A percentile compares a stretch with the other conserved stretches of the same genome.
Evolutionary conservation across 2,888 invertebrate genomes (phyloP).

Genomic region (Aporophyla lueneburgensis): DNA sequence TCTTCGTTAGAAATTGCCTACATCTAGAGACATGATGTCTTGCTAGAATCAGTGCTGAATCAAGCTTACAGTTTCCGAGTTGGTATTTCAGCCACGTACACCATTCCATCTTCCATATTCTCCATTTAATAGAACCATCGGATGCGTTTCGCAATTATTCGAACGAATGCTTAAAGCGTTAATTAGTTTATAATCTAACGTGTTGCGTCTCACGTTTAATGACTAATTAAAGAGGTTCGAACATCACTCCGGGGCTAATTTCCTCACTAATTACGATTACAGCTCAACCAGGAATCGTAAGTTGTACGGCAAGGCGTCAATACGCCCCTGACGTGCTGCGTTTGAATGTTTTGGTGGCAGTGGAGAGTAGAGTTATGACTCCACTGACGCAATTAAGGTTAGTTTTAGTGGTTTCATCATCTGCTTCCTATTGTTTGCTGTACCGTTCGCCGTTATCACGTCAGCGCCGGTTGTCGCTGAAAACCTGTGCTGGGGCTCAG

Average conservation of each 20-base stretch:
- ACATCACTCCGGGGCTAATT: conserved; percentile 82
- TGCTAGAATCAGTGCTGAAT: too few relatives aligned
- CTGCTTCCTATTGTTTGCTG: too few relatives aligned
- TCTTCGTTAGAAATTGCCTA: too few relatives aligned
- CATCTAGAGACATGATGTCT: too few relatives aligned
- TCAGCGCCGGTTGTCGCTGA: too few relatives aligned
- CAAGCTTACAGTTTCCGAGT: too few relatives aligned
- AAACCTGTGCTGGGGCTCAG: too few relatives aligned
- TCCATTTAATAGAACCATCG: conserved; percentile 4
- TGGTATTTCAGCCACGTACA: too few relatives aligned
- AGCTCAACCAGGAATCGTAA: conserved; percentile 78
- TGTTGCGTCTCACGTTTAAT: conserved; percentile 76
- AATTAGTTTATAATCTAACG: conserved; percentile 71
- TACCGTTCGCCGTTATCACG: too few relatives aligned
- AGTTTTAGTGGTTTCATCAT: too few relatives aligned
- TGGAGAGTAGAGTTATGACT: conserved; percentile 8
- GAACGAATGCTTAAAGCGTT: conserved; percentile 49
- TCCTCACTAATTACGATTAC: conserved; percentile 83
- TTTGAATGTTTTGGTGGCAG: conserved; percentile 62
- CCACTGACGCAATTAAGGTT: not conserved
- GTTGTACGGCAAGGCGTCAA: conserved; percentile 81
- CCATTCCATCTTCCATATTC: not conserved
- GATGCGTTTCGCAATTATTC: conserved; percentile 39
- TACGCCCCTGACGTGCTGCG: conserved; percentile 75
- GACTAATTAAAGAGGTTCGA: conserved; percentile 73